Evolutionary conservation across 2,797 vertebrate genomes (phyloP), one percentile per base, ranked within the genome.

Genomic region (Coregonus sp.): DNA sequence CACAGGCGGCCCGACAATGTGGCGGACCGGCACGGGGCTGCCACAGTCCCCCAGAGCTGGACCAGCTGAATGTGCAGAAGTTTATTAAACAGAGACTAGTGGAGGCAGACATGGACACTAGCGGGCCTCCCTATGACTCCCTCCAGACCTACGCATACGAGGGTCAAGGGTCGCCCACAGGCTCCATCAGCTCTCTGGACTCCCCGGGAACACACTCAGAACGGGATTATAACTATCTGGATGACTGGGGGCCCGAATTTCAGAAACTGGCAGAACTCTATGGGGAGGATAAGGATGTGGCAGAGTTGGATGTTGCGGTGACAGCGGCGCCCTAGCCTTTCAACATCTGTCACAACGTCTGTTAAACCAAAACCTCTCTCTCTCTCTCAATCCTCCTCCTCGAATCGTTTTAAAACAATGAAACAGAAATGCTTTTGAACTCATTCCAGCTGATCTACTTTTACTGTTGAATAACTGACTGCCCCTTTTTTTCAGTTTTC

Each of bases 61-160:
- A 96, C 69, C 94, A 94, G 51, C 92, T 92, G 87, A 95, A 98
- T 9, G 96, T 99, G 80, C 96, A 96, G 63, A 95, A 96, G 78
- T 98, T 98, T 83, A 95, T 99, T 83, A 94, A 93, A 84, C 96
- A 97, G 85, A 96, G 95, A 93, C 91, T 99, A 89, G 93, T 87
- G 33, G 98, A 99, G 85, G 97, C 97, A 1, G 97, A 99, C 86
- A 84, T 95, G 76, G 97, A 99, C 88, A 94, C 93, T 78, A 97
- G 95, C 0, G 95, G 96, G 11, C 98, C 98, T 2, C 98, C 98
- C 0, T 99, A 99, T 70, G 98, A 99, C 92, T 99, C 97, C 14
- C 93, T 99, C 66, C 98, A 99, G 92, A 99, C 98, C 84, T 99
- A 98, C 0, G 97, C 97, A 25, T 99, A 96, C n/a, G 98, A 99